Conservation (phyloP, 2,888 invertebrate species). For the Microctonus hyperodae region DNA sequence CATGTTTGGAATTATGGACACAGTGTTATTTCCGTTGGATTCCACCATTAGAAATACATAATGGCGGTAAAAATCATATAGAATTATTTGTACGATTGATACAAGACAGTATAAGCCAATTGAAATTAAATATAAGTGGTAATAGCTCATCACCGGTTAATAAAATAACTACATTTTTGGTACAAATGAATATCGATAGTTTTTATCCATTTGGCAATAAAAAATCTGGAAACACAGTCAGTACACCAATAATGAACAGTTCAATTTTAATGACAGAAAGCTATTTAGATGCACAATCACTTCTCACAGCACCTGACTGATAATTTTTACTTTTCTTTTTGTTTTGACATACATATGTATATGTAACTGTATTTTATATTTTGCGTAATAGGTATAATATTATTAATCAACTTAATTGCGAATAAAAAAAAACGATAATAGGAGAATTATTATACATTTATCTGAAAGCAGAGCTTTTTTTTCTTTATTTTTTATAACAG, state of each 20-base stretch:
- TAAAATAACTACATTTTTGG: constrained; percentile 51
- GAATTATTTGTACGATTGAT: constrained; percentile 65
- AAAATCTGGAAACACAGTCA: constrained; percentile 51
- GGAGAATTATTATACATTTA: no score
- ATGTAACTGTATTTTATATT: constrained; percentile 24
- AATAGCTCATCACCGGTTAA: constrained; percentile 46
- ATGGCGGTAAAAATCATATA: constrained; percentile 72
- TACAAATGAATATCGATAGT: constrained; percentile 59
- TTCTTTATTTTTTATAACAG: constrained; percentile 5
- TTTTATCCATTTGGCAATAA: constrained; percentile 61
- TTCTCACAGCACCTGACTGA: constrained; percentile 75
- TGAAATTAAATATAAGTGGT: constrained; percentile 56
- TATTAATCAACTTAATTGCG: no score
- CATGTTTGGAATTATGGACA: constrained; percentile 78
- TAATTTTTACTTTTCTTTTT: no score
- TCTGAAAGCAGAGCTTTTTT: no score
- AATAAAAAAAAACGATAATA: no score
- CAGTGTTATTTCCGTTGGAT: constrained; percentile 93
- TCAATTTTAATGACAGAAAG: constrained; percentile 71
- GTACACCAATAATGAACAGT: constrained; percentile 65
- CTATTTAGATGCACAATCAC: constrained; percentile 74
- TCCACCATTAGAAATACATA: constrained; percentile 78
- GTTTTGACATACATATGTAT: not conserved
- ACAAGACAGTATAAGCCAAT: constrained; percentile 64
- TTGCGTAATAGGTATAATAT: not conserved